Evolutionary conservation across 2,113 vertebrate species (phyloP).

Genomic region (Beaufortia kweichowensis): DNA sequence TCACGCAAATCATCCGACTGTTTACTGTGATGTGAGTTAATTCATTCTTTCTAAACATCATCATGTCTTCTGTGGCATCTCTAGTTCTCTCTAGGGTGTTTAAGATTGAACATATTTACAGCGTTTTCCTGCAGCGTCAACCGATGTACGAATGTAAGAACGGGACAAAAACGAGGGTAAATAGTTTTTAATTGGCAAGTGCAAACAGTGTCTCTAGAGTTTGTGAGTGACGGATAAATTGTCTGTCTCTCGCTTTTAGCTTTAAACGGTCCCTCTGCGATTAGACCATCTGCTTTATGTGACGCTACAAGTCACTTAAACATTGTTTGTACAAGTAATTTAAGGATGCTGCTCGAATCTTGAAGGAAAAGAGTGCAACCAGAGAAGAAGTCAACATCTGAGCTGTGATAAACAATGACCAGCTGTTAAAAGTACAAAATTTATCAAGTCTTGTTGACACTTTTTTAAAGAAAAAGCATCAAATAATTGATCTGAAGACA

Average conservation of each 20-base stretch:
- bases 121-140: conserved; percentile 1
- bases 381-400: conserved; percentile 29
- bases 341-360: conserved; percentile 27
- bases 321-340: conserved; percentile 19
- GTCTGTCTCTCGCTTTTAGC: conserved; percentile 51
- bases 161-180: conserved; percentile 43
- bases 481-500: too few relatives aligned
- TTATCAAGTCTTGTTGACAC: too few relatives aligned
- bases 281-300: conserved; percentile 53
- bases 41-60: conserved; percentile 22
- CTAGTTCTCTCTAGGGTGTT: conserved; percentile 28
- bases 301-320: conserved; percentile 48
- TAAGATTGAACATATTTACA: conserved; percentile 32
- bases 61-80: conserved; percentile 27
- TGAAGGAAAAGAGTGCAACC: conserved; percentile 15
- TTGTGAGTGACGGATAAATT: conserved; percentile 46
- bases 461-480: too few relatives aligned
- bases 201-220: conserved; percentile 43
- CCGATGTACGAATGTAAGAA: conserved; percentile 5
- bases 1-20: conserved; percentile 14
- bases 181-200: conserved; percentile 57
- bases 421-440: conserved; percentile 24
- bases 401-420: conserved; percentile 17
- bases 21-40: conserved; percentile 16
- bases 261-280: conserved; percentile 45